A percentile compares a stretch with the other conserved stretches of the same genome.
phyloP scores from a whole-genome alignment of 2,113 vertebrate genomes.

The Cyprinodon variegatus region DNA sequence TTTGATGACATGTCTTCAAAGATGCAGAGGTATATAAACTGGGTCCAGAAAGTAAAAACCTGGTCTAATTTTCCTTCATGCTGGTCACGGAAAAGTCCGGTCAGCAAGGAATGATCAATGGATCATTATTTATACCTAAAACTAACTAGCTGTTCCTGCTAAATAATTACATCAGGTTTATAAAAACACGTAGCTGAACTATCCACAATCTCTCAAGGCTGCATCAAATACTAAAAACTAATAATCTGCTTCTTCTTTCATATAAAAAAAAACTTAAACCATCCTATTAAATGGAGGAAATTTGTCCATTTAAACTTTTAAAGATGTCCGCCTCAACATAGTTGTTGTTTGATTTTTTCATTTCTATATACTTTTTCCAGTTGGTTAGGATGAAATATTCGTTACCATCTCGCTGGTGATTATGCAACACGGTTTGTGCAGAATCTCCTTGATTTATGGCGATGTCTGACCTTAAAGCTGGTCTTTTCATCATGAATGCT shows the following conservation, averaged over 20 bases:
- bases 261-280: background rate
- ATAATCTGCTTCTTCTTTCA: background rate
- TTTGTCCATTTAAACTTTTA: background rate
- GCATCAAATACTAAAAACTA: background rate
- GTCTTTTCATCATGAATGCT: slow-evolving; percentile 62
- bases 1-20: too few species aligned
- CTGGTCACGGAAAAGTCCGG: too few species aligned
- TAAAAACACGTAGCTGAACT: background rate
- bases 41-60: too few species aligned
- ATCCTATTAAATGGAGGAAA: background rate
- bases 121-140: too few species aligned
- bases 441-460: slow-evolving; percentile 15
- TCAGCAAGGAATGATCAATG: too few species aligned
- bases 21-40: too few species aligned
- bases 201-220: background rate
- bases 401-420: slow-evolving; percentile 4
- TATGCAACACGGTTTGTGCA: background rate
- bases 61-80: too few species aligned
- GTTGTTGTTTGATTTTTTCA: background rate
- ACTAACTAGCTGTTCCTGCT: background rate
- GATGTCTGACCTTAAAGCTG: slow-evolving; percentile 31
- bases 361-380: background rate
- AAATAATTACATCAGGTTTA: background rate
- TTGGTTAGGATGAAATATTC: slow-evolving; percentile 6
- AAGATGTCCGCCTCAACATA: background rate